A percentile compares a stretch with the other conserved stretches of the same genome.
phyloP scores from a whole-genome alignment of 2,888 invertebrate species.

The Lymantria dispar region DNA sequence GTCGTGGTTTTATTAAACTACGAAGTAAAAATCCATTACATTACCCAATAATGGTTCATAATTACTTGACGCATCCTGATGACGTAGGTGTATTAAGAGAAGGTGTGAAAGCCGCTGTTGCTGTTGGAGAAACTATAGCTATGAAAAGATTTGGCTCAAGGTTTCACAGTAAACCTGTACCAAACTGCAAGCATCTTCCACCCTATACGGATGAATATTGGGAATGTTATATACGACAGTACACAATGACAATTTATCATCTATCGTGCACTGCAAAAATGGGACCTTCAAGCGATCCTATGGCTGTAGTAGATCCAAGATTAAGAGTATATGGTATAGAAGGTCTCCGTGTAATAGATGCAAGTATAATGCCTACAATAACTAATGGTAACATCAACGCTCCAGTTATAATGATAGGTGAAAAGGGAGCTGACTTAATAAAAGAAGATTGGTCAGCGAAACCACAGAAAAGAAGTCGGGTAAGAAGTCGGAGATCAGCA shows the following conservation, averaged over 20 bases:
- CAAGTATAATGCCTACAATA: conserved; percentile 93
- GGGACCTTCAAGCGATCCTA: conserved; percentile 89
- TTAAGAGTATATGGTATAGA: conserved; percentile 89
- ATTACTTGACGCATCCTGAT: conserved; percentile 93
- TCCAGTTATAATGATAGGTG: conserved; percentile 93
- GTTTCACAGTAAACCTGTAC: conserved; percentile 87
- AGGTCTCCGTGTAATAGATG: conserved; percentile 92
- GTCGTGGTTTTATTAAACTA: conserved; percentile 90
- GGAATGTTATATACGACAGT: conserved; percentile 92
- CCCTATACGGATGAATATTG: conserved; percentile 92
- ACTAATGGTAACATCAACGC: conserved; percentile 95
- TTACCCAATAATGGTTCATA: conserved; percentile 94
- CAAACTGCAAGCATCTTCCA: conserved; percentile 91
- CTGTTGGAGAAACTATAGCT: conserved; percentile 89
- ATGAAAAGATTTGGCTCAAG: conserved; percentile 90
- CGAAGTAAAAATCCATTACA: conserved; percentile 86
- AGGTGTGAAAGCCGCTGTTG: conserved; percentile 92
- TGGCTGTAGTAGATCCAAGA: conserved; percentile 91
- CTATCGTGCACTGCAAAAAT: conserved; percentile 93
- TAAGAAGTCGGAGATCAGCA: conserved; percentile 46
- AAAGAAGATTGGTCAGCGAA: conserved; percentile 85
- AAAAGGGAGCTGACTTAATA: conserved; percentile 92
- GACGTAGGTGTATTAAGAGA: conserved; percentile 92
- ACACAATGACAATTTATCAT: conserved; percentile 94
- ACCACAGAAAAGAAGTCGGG: conserved; percentile 39